A percentile compares a stretch with the other conserved stretches of the same genome.
phyloP scores from a whole-genome alignment of 23 tunicate species.

The Trididemnum miniatum region DNA sequence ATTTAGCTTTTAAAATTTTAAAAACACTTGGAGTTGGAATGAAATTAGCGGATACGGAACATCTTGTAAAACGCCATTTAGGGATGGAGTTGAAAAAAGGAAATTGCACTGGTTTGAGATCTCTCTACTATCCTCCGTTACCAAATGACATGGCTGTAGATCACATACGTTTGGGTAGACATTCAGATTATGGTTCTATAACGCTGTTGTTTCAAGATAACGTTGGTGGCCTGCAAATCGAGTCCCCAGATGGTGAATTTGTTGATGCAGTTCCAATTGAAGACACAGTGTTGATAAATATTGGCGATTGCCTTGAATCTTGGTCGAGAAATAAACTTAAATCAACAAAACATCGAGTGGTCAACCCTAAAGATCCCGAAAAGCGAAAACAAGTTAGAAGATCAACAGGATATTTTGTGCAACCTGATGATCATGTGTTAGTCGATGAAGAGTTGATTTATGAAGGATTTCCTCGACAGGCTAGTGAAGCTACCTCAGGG shows the following conservation, averaged over 20 bases:
- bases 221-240: conserved; percentile 49
- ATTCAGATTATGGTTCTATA: conserved; percentile 60
- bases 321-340: conserved; percentile 38
- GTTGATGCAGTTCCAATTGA: conserved; percentile 38
- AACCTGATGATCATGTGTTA: conserved; percentile 32
- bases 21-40: conserved; percentile 29
- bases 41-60: neutral
- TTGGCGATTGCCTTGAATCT: conserved; percentile 33
- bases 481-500: too few relatives aligned
- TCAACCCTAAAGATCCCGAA: neutral
- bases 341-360: conserved; percentile 15
- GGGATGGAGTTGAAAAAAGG: neutral
- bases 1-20: conserved; percentile 26
- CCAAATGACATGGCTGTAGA: conserved; percentile 12
- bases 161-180: conserved; percentile 36
- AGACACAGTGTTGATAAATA: conserved; percentile 38
- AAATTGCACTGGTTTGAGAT: conserved; percentile 43
- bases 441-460: neutral
- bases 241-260: conserved; percentile 10
- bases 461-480: too few relatives aligned
- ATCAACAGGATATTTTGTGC: conserved; percentile 31
- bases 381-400: conserved; percentile 10
- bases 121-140: conserved; percentile 50
- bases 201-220: conserved; percentile 51
- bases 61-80: neutral